Conservation (phyloP, 2,797 vertebrate genomes). For the Sebastes iracundus region DNA sequence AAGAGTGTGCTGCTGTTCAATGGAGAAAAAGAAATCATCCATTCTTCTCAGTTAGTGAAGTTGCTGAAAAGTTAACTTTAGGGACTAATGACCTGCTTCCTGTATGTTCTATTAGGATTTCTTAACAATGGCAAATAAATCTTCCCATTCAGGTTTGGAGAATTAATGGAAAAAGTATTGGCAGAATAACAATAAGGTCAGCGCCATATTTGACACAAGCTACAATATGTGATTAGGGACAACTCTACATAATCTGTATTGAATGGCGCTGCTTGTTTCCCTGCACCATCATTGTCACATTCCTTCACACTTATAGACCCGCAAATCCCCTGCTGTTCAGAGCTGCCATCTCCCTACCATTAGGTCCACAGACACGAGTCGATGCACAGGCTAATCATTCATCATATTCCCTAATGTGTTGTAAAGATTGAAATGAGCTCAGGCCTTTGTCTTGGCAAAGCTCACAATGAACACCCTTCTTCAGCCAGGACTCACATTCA, state of each 20-base stretch:
- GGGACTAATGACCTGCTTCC: not conserved
- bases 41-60: not conserved
- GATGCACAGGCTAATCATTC: conserved; percentile 9
- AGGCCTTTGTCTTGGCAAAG: not conserved
- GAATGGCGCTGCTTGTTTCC: conserved; percentile 27
- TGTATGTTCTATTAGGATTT: not conserved
- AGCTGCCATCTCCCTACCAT: not conserved
- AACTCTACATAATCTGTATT: conserved; percentile 31
- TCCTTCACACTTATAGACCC: conserved; percentile 21
- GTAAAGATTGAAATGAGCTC: conserved; percentile 8
- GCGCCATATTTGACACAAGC: conserved; percentile 18
- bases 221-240: conserved; percentile 37
- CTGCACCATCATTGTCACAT: conserved; percentile 24
- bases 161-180: conserved; percentile 26
- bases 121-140: conserved; percentile 19
- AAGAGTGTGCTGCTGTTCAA: not conserved
- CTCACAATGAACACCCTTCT: not conserved
- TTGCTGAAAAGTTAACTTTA: not conserved
- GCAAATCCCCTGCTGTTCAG: conserved; percentile 24
- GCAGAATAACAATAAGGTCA: conserved; percentile 40
- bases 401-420: conserved; percentile 21
- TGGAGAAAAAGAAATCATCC: not conserved
- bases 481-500: not conserved
- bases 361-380: not conserved
- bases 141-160: conserved; percentile 16